These are phyloP conservation scores for Clarias pachynema DNA, from an alignment of 2,797 vertebrate species.

Conservation along the genomic window DNA sequence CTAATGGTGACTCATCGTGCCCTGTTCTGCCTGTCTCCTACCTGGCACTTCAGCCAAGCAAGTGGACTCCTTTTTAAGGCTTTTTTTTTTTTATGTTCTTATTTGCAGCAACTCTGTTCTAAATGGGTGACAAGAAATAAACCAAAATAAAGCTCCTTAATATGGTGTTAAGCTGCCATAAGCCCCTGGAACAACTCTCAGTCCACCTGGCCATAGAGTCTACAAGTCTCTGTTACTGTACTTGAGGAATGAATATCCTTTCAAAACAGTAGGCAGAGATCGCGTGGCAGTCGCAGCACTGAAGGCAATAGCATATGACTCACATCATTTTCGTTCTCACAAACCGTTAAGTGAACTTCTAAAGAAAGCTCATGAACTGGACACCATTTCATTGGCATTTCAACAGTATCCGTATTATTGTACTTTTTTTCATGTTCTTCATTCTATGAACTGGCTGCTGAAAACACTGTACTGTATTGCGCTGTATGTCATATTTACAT, in stretches of 20 bases:
- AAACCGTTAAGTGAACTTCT: background rate
- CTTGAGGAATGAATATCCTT: background rate
- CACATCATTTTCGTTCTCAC: background rate
- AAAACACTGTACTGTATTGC: no score
- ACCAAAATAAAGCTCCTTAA: background rate
- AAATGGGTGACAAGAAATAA: background rate
- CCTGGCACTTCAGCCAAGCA: constrained; percentile 10
- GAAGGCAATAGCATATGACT: background rate
- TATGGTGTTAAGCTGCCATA: background rate
- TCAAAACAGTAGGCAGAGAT: background rate
- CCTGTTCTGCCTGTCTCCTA: constrained; percentile 31
- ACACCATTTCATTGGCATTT: no score
- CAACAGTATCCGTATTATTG: no score
- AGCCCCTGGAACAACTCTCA: background rate
- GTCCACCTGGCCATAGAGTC: background rate
- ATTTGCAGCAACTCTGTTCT: constrained; percentile 15
- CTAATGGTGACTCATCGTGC: constrained; percentile 53
- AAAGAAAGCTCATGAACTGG: no score
- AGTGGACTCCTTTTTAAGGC: background rate
- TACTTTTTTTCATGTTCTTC: no score
- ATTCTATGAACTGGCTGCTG: no score
- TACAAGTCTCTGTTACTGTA: background rate
- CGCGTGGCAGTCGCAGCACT: background rate
- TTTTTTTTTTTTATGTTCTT: constrained; percentile 39
- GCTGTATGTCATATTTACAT: no score